Conservation (phyloP, 1,140 invertebrate species). For the Orchesella cincta region DNA sequence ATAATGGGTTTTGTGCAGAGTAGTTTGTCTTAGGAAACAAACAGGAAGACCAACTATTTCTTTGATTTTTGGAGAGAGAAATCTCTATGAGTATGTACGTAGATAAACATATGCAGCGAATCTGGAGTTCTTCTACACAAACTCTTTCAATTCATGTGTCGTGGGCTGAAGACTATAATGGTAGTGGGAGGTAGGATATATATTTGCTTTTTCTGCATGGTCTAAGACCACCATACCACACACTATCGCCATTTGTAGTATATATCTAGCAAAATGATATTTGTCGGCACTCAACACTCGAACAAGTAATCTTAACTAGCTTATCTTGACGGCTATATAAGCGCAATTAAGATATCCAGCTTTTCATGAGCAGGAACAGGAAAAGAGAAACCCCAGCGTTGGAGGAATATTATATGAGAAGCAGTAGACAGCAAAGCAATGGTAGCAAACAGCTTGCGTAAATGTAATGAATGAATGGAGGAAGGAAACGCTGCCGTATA, state of each 20-base stretch:
- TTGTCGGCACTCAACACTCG: background rate
- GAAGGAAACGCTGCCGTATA: constrained; percentile 18
- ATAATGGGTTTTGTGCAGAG: constrained; percentile 26
- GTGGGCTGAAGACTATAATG: no score
- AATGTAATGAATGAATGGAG: background rate
- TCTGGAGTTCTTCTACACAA: no score
- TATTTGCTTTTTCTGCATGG: no score
- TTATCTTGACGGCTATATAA: constrained; percentile 28
- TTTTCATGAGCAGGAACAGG: constrained; percentile 5
- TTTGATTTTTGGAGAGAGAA: background rate
- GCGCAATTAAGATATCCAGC: constrained; percentile 25
- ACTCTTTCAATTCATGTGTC: no score
- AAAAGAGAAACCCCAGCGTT: constrained; percentile 4
- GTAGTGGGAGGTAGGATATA: no score
- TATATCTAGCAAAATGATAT: no score
- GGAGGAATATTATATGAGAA: background rate
- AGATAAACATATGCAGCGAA: no score
- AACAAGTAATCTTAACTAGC: constrained; percentile 25
- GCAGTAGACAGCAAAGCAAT: background rate
- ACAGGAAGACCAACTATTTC: constrained; percentile 10
- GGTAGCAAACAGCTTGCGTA: background rate
- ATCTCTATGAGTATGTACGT: no score
- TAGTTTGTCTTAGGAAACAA: constrained; percentile 10
- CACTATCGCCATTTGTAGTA: no score
- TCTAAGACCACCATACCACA: no score